These are phyloP conservation scores for Caenorhabditis sulstoni DNA, from an alignment of 2,888 invertebrate genomes.

Conservation along the genomic window DNA sequence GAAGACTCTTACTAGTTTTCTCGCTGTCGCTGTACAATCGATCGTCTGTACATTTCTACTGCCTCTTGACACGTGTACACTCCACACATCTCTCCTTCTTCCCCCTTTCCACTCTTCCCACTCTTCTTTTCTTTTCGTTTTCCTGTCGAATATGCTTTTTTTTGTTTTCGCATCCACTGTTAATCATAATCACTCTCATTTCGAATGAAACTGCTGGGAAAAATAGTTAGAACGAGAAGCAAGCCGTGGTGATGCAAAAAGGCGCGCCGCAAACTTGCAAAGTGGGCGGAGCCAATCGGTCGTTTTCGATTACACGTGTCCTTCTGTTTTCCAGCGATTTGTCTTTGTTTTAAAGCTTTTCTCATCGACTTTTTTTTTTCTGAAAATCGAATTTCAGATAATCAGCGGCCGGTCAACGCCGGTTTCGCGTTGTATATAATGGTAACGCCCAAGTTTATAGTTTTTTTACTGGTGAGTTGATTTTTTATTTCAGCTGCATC, in stretches of 20 bases:
- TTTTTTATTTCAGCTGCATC: background rate
- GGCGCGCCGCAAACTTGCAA: slow-evolving; percentile 26
- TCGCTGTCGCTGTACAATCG: no score
- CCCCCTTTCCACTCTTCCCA: no score
- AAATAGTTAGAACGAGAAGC: background rate
- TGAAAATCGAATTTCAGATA: slow-evolving; percentile 24
- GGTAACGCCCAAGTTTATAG: slow-evolving; percentile 28
- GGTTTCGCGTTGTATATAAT: slow-evolving; percentile 37
- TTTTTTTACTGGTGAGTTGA: slow-evolving; percentile 46
- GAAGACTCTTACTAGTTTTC: slow-evolving; percentile 4
- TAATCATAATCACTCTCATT: background rate
- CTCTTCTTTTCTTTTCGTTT: background rate
- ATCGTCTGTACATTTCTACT: no score
- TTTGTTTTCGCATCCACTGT: slow-evolving; percentile 3
- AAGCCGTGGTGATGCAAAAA: slow-evolving; percentile 23
- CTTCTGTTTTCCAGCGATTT: slow-evolving; percentile 8
- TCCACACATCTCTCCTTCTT: no score
- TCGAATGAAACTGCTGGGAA: slow-evolving; percentile 6
- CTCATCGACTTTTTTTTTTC: slow-evolving; percentile 10
- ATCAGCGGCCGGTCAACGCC: slow-evolving; percentile 46
- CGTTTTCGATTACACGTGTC: slow-evolving; percentile 52
- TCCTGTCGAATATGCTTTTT: slow-evolving; percentile 10
- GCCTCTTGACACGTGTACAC: no score
- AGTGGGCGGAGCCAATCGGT: slow-evolving; percentile 35
- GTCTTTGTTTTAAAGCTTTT: slow-evolving; percentile 16